phyloP scores from a whole-genome alignment of 2,113 vertebrate species.

The Cyanoramphus novaezelandiae region DNA sequence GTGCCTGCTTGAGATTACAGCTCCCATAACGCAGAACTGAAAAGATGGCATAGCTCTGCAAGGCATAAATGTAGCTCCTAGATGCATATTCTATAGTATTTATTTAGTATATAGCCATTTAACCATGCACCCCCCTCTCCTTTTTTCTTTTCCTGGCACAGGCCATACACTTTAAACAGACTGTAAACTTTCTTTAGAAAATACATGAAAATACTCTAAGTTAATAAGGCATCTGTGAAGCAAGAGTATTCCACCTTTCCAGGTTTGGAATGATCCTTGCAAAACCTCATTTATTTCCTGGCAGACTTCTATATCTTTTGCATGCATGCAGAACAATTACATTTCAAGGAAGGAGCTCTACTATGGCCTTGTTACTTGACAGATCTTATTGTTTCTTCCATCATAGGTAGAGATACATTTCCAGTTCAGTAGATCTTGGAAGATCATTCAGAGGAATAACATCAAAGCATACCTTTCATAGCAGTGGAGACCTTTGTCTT shows the following conservation, averaged over 20 bases:
- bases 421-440: constrained; percentile 23
- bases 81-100: background rate
- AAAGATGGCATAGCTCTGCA: background rate
- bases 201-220: background rate
- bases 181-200: background rate
- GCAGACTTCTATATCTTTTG: background rate
- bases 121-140: rapidly evolving
- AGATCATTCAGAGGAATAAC: background rate
- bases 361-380: background rate
- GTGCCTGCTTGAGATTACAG: background rate
- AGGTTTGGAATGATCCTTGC: background rate
- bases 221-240: background rate
- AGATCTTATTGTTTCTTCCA: constrained; percentile 16
- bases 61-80: background rate
- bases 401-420: constrained; percentile 9
- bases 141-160: background rate
- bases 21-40: background rate
- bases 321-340: background rate
- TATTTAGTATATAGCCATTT: background rate
- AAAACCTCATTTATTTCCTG: background rate
- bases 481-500: constrained; percentile 40
- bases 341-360: background rate
- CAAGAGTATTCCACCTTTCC: background rate
- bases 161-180: background rate
- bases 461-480: constrained; percentile 61